Conservation (phyloP, 1,140 invertebrate species). For the Penaeus japonicus region DNA sequence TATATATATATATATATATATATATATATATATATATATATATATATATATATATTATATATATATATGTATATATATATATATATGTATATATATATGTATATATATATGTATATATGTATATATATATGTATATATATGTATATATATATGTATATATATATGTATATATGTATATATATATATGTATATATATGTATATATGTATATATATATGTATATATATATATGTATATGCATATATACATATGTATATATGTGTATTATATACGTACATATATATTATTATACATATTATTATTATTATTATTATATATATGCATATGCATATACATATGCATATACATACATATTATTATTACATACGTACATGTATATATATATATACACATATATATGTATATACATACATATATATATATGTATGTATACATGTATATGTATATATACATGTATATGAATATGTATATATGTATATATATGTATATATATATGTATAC, state of each 20-base stretch:
- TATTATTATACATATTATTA: background rate
- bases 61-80: no score
- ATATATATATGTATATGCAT: background rate
- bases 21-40: no score
- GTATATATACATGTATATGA: no score
- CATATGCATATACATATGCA: background rate
- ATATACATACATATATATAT: no score
- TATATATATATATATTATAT: no score
- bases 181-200: background rate
- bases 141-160: background rate
- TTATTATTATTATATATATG: background rate
- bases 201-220: background rate
- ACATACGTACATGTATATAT: background rate
- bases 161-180: background rate
- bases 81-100: no score
- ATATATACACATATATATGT: no score
- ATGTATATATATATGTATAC: no score
- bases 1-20: no score
- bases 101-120: background rate
- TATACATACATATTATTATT: no score
- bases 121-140: constrained; percentile 1
- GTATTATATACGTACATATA: background rate
- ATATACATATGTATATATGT: background rate
- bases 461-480: no score
- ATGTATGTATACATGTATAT: no score